Evolutionary conservation across 2,113 vertebrate genomes (phyloP).

Genomic region (Sardina pilchardus): DNA sequence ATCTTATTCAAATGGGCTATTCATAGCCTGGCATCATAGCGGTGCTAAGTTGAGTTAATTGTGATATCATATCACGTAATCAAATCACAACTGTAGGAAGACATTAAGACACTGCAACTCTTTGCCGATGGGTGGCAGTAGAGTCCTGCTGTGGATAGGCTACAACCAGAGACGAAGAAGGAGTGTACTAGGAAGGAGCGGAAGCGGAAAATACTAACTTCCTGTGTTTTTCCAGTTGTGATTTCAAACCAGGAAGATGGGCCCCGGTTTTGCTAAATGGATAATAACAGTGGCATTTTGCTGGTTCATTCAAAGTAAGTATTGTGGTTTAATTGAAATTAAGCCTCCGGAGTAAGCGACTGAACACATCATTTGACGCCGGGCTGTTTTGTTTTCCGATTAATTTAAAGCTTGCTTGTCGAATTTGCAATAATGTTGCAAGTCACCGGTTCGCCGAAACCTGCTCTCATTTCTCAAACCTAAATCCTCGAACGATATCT

Average conservation of each 20-base stretch:
- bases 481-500: not conserved
- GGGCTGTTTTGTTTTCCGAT: not conserved
- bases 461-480: not conserved
- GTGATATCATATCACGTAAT: too few relatives aligned
- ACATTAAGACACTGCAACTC: too few relatives aligned
- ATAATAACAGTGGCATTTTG: constrained; percentile 50
- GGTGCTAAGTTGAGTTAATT: too few relatives aligned
- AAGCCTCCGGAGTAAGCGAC: accelerated
- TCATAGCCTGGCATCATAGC: too few relatives aligned
- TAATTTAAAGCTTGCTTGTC: constrained; percentile 51
- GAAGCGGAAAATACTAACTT: constrained; percentile 58
- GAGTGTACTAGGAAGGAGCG: not conserved
- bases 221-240: constrained; percentile 55
- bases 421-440: not conserved
- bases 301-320: constrained; percentile 63
- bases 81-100: too few relatives aligned
- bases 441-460: not conserved
- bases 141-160: too few relatives aligned
- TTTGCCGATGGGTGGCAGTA: too few relatives aligned
- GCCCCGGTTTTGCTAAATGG: constrained; percentile 54
- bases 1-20: too few relatives aligned
- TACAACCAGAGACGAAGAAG: too few relatives aligned
- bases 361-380: not conserved
- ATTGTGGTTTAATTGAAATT: accelerated
- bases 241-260: constrained; percentile 74